These are phyloP conservation scores for Phaethornis superciliosus DNA, from an alignment of 2,113 vertebrate species.

Conservation along the genomic window DNA sequence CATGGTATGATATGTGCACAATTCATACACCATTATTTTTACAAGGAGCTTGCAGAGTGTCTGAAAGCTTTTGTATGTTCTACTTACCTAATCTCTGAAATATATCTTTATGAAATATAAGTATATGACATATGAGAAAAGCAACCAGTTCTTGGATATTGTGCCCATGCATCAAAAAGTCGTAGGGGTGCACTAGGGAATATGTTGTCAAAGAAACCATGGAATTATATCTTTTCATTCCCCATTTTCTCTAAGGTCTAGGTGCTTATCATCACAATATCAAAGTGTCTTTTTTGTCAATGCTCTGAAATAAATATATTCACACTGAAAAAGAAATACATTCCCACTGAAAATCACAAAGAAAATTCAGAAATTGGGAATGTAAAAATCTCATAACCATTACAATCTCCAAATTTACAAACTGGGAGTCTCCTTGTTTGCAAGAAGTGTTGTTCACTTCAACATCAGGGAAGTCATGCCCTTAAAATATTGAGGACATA, in stretches of 20 bases:
- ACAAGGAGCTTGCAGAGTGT: not conserved
- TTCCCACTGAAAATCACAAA: not conserved
- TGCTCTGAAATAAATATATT: not conserved
- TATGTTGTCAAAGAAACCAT: not conserved
- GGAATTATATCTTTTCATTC: not conserved
- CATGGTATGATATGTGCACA: not conserved
- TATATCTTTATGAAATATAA: not conserved
- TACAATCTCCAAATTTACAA: not conserved
- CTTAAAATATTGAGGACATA: not conserved
- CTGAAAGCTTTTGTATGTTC: not conserved
- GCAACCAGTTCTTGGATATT: not conserved
- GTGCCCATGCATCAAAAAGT: not conserved
- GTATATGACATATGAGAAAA: not conserved
- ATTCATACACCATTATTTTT: not conserved
- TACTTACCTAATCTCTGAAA: not conserved
- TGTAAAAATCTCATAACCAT: not conserved
- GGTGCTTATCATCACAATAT: not conserved
- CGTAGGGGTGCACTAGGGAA: not conserved
- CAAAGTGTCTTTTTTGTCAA: not conserved
- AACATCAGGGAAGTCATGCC: not conserved
- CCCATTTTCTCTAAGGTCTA: not conserved
- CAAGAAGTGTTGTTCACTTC: not conserved
- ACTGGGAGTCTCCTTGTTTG: not conserved
- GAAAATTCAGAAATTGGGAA: not conserved
- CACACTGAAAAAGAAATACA: not conserved